phyloP scores from a whole-genome alignment of 2,888 invertebrate species.

The Drosophila kuntzei region DNA sequence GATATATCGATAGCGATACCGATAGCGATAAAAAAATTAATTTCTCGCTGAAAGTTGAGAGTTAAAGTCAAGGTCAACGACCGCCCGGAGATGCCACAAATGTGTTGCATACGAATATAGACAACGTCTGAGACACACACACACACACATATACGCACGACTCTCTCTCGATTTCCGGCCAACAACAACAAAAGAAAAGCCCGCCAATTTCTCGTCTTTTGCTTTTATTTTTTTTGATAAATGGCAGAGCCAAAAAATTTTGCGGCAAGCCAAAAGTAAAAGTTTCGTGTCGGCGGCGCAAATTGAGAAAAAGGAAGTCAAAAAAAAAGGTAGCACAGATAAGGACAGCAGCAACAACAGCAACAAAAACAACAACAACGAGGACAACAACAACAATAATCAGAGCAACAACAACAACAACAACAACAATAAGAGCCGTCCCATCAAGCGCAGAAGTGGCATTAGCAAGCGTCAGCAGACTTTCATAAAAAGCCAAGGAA shows the following conservation, averaged over 20 bases:
- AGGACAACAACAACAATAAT: constrained; percentile 11
- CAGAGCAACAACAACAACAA: constrained; percentile 21
- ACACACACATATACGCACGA: constrained; percentile 7
- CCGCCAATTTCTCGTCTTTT: constrained; percentile 16
- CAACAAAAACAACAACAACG: background rate
- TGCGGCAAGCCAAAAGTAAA: constrained; percentile 67
- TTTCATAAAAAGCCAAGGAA: constrained; percentile 44
- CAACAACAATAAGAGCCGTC: constrained; percentile 49
- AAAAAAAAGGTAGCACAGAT: constrained; percentile 46
- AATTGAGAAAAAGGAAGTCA: constrained; percentile 35
- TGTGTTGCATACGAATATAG: constrained; percentile 45
- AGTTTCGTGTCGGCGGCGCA: constrained; percentile 44
- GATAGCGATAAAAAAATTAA: background rate
- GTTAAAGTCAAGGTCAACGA: constrained; percentile 68
- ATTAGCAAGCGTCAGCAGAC: constrained; percentile 64
- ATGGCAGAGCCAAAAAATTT: constrained; percentile 59
- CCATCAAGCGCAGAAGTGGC: constrained; percentile 57
- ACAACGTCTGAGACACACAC: constrained; percentile 37
- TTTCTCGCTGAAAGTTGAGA: constrained; percentile 45
- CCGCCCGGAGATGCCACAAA: constrained; percentile 54
- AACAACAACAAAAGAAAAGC: constrained; percentile 20
- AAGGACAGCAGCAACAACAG: constrained; percentile 38
- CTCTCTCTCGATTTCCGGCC: constrained; percentile 50
- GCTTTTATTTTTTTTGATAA: constrained; percentile 50
- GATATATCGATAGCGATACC: constrained; percentile 9